Evolutionary conservation across 2,888 invertebrate genomes (phyloP).

Genomic region (Cepaea hortensis): DNA sequence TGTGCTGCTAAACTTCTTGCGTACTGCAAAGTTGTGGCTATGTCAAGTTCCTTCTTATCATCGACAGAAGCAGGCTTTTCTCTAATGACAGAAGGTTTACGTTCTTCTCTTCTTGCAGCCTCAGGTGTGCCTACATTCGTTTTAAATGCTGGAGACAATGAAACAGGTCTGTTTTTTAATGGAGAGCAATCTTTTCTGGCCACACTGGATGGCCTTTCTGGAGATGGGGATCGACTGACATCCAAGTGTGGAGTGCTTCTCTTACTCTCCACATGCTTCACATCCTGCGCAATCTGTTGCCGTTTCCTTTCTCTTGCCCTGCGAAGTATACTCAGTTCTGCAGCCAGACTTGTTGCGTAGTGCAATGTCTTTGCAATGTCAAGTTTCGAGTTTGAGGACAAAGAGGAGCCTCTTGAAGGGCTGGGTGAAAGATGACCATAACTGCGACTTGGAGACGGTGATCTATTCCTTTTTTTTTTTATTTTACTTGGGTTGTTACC

Average conservation of each 20-base stretch:
- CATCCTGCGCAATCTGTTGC: conserved; percentile 22
- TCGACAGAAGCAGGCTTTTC: too few relatives aligned
- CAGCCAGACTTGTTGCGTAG: conserved; percentile 72
- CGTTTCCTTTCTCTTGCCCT: conserved; percentile 77
- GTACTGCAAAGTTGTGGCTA: conserved; percentile 65
- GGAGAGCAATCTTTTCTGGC: conserved; percentile 16
- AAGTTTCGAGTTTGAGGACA: conserved; percentile 52
- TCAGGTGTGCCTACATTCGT: too few relatives aligned
- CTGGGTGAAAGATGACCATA: conserved; percentile 48
- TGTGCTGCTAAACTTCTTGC: conserved; percentile 73
- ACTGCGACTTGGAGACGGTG: conserved; percentile 46
- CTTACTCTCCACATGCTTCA: conserved; percentile 36
- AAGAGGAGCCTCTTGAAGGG: conserved; percentile 41
- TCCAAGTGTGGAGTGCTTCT: conserved; percentile 44
- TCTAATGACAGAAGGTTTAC: too few relatives aligned
- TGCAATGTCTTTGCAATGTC: conserved; percentile 62
- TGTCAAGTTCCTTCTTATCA: conserved; percentile 49
- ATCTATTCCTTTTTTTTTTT: conserved; percentile 64
- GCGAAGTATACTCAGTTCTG: conserved; percentile 74
- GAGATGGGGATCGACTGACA: conserved; percentile 47
- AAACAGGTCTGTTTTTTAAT: conserved; percentile 26
- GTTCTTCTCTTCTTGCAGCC: too few relatives aligned
- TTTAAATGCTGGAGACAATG: too few relatives aligned
- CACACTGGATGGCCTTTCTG: conserved; percentile 6
- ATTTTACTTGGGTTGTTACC: conserved; percentile 57